Evolutionary conservation across 30 jellyfish, hydroid and myxozoan genomes (phyloP).

Genomic region (Pelagia noctiluca): DNA sequence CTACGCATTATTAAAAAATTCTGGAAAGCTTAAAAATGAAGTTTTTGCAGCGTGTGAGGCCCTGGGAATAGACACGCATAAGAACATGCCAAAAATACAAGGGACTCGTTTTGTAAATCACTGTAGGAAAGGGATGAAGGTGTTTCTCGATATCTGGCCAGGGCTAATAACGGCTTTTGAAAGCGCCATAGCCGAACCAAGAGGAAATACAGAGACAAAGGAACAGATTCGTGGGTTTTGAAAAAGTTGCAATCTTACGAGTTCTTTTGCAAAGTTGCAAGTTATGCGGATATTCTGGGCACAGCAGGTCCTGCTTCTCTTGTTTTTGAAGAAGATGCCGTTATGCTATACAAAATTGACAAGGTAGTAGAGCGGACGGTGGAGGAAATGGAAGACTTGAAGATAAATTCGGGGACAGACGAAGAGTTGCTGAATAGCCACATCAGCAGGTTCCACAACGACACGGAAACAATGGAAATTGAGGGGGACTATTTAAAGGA

Average conservation of each 20-base stretch:
- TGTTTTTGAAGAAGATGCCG: conserved; percentile 64
- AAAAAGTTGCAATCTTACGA: conserved; percentile 49
- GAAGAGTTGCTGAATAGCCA: conserved; percentile 74
- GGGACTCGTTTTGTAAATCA: conserved; percentile 57
- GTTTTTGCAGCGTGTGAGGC: conserved; percentile 34
- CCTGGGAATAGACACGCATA: conserved; percentile 30
- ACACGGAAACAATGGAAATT: conserved; percentile 4
- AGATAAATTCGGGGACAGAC: conserved; percentile 41
- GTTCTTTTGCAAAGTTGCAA: conserved; percentile 50
- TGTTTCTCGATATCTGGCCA: conserved; percentile 57
- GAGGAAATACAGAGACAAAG: conserved; percentile 63
- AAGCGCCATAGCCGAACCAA: conserved; percentile 55
- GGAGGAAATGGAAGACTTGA: conserved; percentile 52
- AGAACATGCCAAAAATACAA: conserved; percentile 56
- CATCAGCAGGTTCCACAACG: conserved; percentile 41
- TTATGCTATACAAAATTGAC: conserved; percentile 55
- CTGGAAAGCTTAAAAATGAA: conserved; percentile 42
- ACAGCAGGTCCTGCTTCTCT: conserved; percentile 58
- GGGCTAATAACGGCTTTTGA: conserved; percentile 63
- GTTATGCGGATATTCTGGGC: conserved; percentile 66
- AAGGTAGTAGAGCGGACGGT: conserved; percentile 40
- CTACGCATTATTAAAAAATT: conserved; percentile 20
- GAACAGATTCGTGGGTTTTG: conserved; percentile 66
- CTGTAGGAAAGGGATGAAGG: conserved; percentile 30
- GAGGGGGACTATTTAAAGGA: conserved; percentile 8